A percentile compares a stretch with the other conserved stretches of the same genome.
These are phyloP conservation scores for Gopherus flavomarginatus DNA, from an alignment of 2,113 vertebrate species.

Conservation along the genomic window DNA sequence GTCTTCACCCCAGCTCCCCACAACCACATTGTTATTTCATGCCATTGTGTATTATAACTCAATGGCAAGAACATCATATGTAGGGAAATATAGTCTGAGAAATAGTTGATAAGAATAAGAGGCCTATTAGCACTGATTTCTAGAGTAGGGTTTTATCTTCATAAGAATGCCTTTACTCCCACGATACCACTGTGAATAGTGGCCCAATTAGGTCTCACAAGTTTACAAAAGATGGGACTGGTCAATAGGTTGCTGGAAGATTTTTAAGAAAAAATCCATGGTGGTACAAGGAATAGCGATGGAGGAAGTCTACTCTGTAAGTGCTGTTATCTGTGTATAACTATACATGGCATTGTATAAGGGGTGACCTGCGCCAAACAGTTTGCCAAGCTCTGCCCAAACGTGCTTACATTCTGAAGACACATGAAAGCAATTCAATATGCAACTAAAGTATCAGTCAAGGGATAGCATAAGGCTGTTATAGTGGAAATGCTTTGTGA, in stretches of 20 bases:
- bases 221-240: not conserved
- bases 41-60: not conserved
- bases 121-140: not conserved
- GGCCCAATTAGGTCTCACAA: not conserved
- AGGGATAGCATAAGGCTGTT: not conserved
- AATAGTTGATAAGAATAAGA: not conserved
- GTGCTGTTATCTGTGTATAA: not conserved
- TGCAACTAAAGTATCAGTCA: not conserved
- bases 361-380: not conserved
- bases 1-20: not conserved
- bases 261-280: not conserved
- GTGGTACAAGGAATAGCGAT: not conserved
- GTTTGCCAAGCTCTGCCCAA: not conserved
- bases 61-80: not conserved
- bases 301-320: not conserved
- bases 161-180: not conserved
- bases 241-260: not conserved
- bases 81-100: not conserved
- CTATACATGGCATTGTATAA: accelerated
- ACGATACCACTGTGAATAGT: not conserved
- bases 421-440: not conserved
- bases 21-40: not conserved
- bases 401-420: not conserved
- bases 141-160: not conserved
- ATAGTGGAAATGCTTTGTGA: not conserved